Base-by-base conservation (phyloP, 2,797 vertebrate genomes). In the Platalea minor region DNA sequence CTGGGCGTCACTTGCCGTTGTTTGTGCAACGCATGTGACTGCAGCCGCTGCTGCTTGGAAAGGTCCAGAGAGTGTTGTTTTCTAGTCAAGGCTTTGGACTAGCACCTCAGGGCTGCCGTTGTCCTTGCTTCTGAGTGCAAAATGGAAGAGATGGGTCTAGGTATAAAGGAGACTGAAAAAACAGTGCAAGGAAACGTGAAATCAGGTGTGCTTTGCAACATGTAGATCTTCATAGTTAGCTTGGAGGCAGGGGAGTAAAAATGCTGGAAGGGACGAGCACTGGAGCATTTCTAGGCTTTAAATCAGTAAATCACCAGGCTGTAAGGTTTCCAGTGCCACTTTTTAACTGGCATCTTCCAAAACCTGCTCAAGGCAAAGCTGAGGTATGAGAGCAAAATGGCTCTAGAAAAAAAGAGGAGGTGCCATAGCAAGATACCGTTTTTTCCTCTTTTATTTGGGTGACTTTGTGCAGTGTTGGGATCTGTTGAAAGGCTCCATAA, bases 21-120 rank as follows among this genome's bases (percentile, higher is more conserved):
- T n/a, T 35, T 7, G 24, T 23, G 48, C 48, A 53, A 23, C 19
- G 13, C 2, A 0, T 0, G 1, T 16, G 24, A 21, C 20, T 6
- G 28, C 5, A 75, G 28, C 19, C 73, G 23, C 48, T 82, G 43
- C 53, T 41, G 3, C 63, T 31, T 37, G 6, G 50, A n/a, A 78
- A 59, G 26, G 31, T 41, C 20, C 18, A 24, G 70, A 37, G 70
- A 3, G 2, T 10, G 12, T 23, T 2, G 3, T 12, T 63, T 82
- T 37, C 23, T 29, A 8, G 16, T 25, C 4, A 5, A 9, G 33
- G 33, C 48, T 91, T 78, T 72, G n/a, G 61, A 7, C n/a, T 1
- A 31, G 51, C 12, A 15, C 9, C 46, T 56, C 37, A 60, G 33
- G 17, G 17, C 26, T 60, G 20, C 16, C 1, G 0, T 7, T 17